A percentile compares a stretch with the other conserved stretches of the same genome.
These are phyloP conservation scores for Clitarchus hookeri DNA, from an alignment of 2,888 invertebrate species.

Conservation along the genomic window DNA sequence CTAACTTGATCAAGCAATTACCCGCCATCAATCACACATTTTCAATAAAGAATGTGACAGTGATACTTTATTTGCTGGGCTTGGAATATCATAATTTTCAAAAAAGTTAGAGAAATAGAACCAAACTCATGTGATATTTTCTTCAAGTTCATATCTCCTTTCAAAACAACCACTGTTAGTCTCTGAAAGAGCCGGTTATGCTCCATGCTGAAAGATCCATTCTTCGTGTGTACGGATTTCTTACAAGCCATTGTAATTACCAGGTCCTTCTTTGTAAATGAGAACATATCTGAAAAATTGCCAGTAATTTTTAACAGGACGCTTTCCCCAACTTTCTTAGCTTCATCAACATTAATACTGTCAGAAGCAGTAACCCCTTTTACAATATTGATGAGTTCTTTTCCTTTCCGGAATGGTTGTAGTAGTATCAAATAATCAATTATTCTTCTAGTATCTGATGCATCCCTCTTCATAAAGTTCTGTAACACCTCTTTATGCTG, in stretches of 20 bases:
- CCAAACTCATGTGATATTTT: background rate
- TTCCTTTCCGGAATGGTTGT: slow-evolving; percentile 18
- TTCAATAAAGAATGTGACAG: background rate
- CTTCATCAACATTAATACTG: background rate
- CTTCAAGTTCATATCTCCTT: slow-evolving; percentile 11
- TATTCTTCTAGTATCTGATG: background rate
- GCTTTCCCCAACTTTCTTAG: slow-evolving; percentile 20
- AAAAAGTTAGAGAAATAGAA: background rate
- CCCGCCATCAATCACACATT: background rate
- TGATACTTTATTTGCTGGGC: background rate
- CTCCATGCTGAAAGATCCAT: background rate
- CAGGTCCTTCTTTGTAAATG: slow-evolving; percentile 10
- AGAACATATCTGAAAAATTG: slow-evolving; percentile 16
- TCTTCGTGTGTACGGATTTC: background rate
- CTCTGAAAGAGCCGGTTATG: background rate
- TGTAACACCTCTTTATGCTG: slow-evolving; percentile 3
- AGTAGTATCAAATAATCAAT: background rate
- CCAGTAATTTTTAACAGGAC: slow-evolving; percentile 1
- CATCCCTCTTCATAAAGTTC: slow-evolving; percentile 15
- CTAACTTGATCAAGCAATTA: background rate
- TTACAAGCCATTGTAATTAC: slow-evolving; percentile 11
- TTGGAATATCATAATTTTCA: background rate
- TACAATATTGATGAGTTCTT: slow-evolving; percentile 4
- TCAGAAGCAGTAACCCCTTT: background rate
- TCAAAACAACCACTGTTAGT: background rate